Evolutionary conservation across 2,113 vertebrate species (phyloP).

Genomic region (Sylvilagus bachmani): DNA sequence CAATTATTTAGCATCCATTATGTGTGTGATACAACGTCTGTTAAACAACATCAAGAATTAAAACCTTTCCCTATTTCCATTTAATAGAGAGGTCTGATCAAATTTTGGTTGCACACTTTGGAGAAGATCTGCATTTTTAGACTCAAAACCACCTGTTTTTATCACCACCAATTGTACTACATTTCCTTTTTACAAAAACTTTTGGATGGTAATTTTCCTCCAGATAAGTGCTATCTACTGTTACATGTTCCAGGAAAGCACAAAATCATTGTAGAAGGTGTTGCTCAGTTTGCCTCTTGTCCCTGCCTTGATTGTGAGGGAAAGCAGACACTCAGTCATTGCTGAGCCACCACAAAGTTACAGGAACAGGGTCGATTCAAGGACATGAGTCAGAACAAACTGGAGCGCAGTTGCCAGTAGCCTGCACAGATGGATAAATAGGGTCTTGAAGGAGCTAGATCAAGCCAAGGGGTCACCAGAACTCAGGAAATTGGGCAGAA

Average conservation of each 20-base stretch:
- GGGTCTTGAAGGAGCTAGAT: background rate
- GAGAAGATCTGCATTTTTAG: background rate
- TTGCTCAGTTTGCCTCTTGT: background rate
- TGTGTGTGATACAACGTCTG: background rate
- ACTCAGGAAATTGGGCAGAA: slow-evolving; percentile 46
- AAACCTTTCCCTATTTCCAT: background rate
- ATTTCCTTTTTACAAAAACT: slow-evolving; percentile 10
- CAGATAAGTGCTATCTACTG: background rate
- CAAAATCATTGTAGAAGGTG: background rate
- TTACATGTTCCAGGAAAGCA: background rate
- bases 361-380: slow-evolving; percentile 5
- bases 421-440: background rate
- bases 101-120: background rate
- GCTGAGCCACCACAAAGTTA: background rate
- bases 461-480: background rate
- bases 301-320: background rate
- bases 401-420: background rate
- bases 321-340: background rate
- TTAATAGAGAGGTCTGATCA: background rate
- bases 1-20: slow-evolving; percentile 1
- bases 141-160: background rate
- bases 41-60: slow-evolving; percentile 24
- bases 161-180: background rate
- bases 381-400: background rate
- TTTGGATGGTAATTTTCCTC: background rate